These are phyloP conservation scores for Yponomeuta sedellus DNA, from an alignment of 2,888 invertebrate species.

Conservation along the genomic window DNA sequence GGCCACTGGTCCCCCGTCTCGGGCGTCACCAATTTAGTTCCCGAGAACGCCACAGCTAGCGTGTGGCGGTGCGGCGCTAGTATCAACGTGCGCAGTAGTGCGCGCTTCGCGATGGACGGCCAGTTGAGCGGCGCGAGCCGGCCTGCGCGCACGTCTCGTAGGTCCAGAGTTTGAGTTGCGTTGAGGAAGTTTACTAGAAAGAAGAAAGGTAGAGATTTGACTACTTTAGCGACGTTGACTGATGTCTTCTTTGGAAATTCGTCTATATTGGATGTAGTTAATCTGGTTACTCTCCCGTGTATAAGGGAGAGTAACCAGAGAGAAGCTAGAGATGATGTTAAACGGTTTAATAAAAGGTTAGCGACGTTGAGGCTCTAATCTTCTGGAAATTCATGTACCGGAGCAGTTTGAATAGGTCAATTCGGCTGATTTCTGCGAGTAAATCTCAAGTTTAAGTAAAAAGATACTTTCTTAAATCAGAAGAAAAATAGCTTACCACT, in stretches of 20 bases:
- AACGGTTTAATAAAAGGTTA: too few relatives aligned
- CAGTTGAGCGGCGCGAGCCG: conserved; percentile 53
- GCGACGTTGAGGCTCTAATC: too few relatives aligned
- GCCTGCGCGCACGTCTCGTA: conserved; percentile 36
- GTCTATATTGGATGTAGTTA: too few relatives aligned
- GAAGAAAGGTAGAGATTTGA: neutral
- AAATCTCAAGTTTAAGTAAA: too few relatives aligned
- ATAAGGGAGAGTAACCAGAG: too few relatives aligned
- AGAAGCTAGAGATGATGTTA: too few relatives aligned
- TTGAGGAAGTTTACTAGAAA: conserved; percentile 52
- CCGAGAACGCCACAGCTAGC: conserved; percentile 42
- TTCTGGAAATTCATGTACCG: too few relatives aligned
- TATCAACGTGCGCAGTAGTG: conserved; percentile 41
- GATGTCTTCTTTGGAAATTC: too few relatives aligned
- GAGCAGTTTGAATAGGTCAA: too few relatives aligned
- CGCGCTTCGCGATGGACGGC: conserved; percentile 43
- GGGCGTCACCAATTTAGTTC: conserved; percentile 35
- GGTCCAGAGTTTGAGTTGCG: conserved; percentile 46
- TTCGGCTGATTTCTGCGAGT: too few relatives aligned
- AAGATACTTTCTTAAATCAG: neutral
- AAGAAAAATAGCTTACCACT: conserved; percentile 61
- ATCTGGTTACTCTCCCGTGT: too few relatives aligned
- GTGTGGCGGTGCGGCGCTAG: conserved; percentile 57
- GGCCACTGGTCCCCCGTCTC: conserved; percentile 31
- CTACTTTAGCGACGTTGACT: too few relatives aligned